Percentiles rank a stretch among this genome's conserved stretches.
Conservation (phyloP, 2,888 invertebrate species). For the Brachyopa scutellaris region DNA sequence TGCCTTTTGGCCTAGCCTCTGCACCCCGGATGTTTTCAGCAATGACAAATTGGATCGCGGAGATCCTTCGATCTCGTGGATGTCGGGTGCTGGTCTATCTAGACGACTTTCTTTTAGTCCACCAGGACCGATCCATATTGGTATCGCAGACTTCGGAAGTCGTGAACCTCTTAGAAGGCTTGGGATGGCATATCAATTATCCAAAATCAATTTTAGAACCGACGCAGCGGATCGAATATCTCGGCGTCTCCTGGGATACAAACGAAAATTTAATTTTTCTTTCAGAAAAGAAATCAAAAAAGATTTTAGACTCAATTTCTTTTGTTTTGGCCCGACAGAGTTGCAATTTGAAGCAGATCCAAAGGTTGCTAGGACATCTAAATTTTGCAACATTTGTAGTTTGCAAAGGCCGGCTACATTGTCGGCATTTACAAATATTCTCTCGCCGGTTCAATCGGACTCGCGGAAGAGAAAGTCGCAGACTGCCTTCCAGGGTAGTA, state of each 20-base stretch:
- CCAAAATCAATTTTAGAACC: slow-evolving; percentile 13
- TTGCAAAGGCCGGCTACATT: slow-evolving; percentile 10
- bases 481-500: background rate
- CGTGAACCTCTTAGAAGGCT: background rate
- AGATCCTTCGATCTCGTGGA: slow-evolving; percentile 9
- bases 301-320: background rate
- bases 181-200: slow-evolving; percentile 28
- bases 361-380: background rate
- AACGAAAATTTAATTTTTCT: slow-evolving; percentile 1
- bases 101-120: slow-evolving; percentile 22
- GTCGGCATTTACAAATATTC: slow-evolving; percentile 2
- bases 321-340: background rate
- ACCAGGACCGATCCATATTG: slow-evolving; percentile 32
- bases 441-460: slow-evolving; percentile 17
- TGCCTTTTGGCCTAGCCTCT: slow-evolving; percentile 31
- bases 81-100: slow-evolving; percentile 9
- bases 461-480: background rate
- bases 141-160: slow-evolving; percentile 33
- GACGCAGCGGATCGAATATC: slow-evolving; percentile 10
- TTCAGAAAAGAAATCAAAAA: slow-evolving; percentile 1
- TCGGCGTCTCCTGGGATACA: slow-evolving; percentile 17
- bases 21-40: slow-evolving; percentile 15
- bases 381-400: slow-evolving; percentile 6
- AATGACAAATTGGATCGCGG: slow-evolving; percentile 44
- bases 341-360: background rate